Base-by-base conservation (phyloP, 2,888 invertebrate species). In the Pyrrhosoma nymphula region DNA sequence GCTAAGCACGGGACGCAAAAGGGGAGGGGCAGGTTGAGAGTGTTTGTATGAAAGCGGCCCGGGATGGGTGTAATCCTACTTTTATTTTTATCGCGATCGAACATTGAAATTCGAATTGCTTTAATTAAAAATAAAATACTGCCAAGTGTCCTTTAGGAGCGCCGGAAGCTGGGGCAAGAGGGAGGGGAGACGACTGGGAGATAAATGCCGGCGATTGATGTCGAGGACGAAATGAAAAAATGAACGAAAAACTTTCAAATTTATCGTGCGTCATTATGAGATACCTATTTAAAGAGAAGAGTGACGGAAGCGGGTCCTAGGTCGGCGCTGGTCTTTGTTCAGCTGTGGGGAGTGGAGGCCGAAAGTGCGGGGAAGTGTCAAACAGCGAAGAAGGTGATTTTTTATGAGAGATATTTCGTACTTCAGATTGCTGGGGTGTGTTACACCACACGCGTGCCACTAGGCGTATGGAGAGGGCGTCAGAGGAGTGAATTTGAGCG, bases 71-170 rank as follows among this genome's bases (percentile, higher is more conserved):
- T 69, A 75, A 47, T 47, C 93, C 93, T 93, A 39, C 75, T n/a
- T 60, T 82, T 16, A 82, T 82, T n/a, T 69, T 93, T 69, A 93
- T 89, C 90, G 20, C 69, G 26, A 26, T 26, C 47, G 93, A 93
- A 69, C 47, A 93, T 93, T 47, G 75, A 69, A 93, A 69, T 47
- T 56, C 30, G 75, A 14, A 93, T 75, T 75, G 93, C 47, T 93
- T 93, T 69, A 93, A 93, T 93, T 93, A 93, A 93, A 82, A 93
- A 93, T 93, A 93, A 93, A 69, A 93, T 63, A 69, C 63, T 30
- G 82, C 16, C 16, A 82, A 35, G 30, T 30, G 82, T n/a, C 35
- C 35, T 82, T 69, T 82, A 16, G 82, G 82, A 35, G 35, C 0
- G 82, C 30, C 69, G 18, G 23, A 63, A 16, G 56, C 16, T 63